A percentile compares a stretch with the other conserved stretches of the same genome.
phyloP scores from a whole-genome alignment of 2,113 vertebrate species.

The Salvelinus namaycush region DNA sequence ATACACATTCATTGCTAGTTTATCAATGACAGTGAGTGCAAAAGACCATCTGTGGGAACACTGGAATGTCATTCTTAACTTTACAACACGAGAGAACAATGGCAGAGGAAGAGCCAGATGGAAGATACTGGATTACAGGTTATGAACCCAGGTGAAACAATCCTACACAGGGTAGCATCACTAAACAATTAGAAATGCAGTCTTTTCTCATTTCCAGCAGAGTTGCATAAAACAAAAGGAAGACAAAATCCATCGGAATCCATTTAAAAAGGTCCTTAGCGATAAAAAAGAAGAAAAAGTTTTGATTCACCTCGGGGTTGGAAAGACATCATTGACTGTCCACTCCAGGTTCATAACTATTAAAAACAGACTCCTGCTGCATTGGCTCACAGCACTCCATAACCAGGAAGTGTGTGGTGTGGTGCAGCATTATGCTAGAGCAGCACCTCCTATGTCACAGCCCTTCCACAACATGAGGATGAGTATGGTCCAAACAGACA shows the following conservation, averaged over 20 bases:
- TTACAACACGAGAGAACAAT: conserved; percentile 54
- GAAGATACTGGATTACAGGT: conserved; percentile 71
- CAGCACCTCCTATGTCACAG: conserved; percentile 10
- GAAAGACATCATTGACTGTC: conserved; percentile 63
- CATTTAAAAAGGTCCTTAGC: conserved; percentile 65
- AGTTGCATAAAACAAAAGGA: conserved; percentile 73
- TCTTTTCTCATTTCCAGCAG: conserved; percentile 68
- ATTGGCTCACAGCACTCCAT: conserved; percentile 23
- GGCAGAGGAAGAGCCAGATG: conserved; percentile 1
- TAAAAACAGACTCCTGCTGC: conserved; percentile 36
- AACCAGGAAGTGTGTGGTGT: conserved; percentile 24
- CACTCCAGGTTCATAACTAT: conserved; percentile 44
- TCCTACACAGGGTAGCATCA: conserved; percentile 51
- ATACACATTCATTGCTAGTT: conserved; percentile 48
- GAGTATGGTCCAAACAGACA: conserved; percentile 10
- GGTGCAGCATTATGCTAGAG: conserved; percentile 18
- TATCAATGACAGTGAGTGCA: conserved; percentile 66
- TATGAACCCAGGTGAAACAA: conserved; percentile 56
- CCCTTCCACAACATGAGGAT: conserved; percentile 4
- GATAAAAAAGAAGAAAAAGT: conserved; percentile 42
- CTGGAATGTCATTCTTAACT: conserved; percentile 68
- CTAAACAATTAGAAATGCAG: conserved; percentile 71
- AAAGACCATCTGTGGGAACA: conserved; percentile 57
- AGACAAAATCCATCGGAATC: conserved; percentile 71
- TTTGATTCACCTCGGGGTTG: conserved; percentile 45